Evolutionary conservation across 2,113 vertebrate species (phyloP).

Genomic region (Elaphurus davidianus): DNA sequence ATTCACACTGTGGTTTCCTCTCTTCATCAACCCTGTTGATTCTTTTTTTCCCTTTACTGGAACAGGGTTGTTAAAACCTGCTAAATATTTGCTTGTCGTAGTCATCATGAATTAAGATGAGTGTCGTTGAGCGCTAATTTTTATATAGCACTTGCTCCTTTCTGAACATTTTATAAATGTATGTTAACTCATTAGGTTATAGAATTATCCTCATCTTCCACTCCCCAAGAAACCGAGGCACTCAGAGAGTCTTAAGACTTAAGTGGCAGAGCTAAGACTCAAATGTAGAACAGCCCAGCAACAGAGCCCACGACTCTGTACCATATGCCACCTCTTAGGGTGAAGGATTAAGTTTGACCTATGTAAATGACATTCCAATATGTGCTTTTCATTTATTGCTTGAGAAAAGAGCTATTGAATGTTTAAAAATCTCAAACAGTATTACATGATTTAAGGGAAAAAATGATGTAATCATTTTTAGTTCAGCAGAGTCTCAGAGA

Average conservation of each 20-base stretch:
- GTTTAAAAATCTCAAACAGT: conserved; percentile 4
- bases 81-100: not conserved
- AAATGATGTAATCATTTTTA: not conserved
- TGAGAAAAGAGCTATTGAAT: not conserved
- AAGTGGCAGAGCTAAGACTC: not conserved
- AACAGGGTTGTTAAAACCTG: not conserved
- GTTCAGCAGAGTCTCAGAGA: not conserved
- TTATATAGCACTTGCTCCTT: not conserved
- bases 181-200: not conserved
- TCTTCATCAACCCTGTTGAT: not conserved
- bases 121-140: not conserved
- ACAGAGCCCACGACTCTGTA: not conserved
- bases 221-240: not conserved
- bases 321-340: not conserved
- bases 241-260: not conserved
- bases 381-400: conserved; percentile 13
- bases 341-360: not conserved
- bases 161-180: not conserved
- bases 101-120: conserved; percentile 22
- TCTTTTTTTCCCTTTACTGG: not conserved
- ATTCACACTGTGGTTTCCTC: not conserved
- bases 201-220: not conserved
- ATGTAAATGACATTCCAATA: not conserved
- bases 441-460: not conserved
- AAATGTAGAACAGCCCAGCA: not conserved